Evolutionary conservation across 2,888 invertebrate genomes (phyloP), one percentile per base, ranked within the genome.

Genomic region (Salpingus planirostris): DNA sequence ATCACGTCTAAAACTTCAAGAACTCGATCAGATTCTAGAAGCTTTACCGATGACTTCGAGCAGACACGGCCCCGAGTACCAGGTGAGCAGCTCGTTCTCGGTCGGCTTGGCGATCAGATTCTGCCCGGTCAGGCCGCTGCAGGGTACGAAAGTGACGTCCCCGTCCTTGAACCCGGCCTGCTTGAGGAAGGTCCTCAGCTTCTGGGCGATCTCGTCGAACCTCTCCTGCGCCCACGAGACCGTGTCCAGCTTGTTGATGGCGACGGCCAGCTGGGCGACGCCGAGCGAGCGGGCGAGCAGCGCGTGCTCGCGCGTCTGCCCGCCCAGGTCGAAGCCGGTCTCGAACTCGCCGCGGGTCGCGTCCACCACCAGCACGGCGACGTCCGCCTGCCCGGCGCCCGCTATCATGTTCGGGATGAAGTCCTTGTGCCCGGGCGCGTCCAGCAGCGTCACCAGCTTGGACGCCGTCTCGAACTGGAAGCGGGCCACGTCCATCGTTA

Each of bases 351-450:
- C 98, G 49, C 85, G 73, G 0, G 87, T 87, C 1, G 96, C 91
- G 70, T 98, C 97, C 1, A 98, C 88, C 0, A 98, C 97, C 12
- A 99, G 67, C 15, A 99, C 69, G 8, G 95, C 96, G 1, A 92
- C 96, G 68, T 99, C 98, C 2, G 98, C 98, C 65, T 97, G 96
- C 1, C 93, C 89, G 2, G 97, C 95, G 10, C 97, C 97, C 8
- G 88, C 89, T 47, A 99, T 98, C 97, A 99, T 98, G 55, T 98
- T 97, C 2, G 98, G 97, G 57, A 98, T 97, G 58, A 99, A 98
- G 63, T 99, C 98, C 60, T 90, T 93, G 64, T 99, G 98, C 0
- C 98, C 98, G 1, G 98, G 98, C 14, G 98, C 96, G 72, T 99
- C 98, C 34, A 99, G 68, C 25, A 99, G 67, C 0, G 83, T 85